Evolutionary conservation across 2,888 invertebrate species (phyloP), one percentile per base, ranked within the genome.

Genomic region (Scelioninae gen. 1): DNA sequence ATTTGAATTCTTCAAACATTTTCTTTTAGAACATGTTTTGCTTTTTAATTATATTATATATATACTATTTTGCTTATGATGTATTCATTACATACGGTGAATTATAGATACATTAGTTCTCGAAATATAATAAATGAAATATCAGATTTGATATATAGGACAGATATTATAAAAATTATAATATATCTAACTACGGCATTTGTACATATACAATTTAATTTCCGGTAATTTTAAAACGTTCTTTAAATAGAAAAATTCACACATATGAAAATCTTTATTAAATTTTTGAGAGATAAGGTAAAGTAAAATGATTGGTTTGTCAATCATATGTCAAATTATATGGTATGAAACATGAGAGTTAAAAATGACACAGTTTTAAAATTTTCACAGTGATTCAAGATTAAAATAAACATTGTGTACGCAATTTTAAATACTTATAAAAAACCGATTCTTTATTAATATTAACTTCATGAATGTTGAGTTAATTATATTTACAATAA

Each of bases 311-410:
- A 71, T 72, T 72, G 56, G 23, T 58, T 58, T 79, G 79, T 72
- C 79, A 72, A 32, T 79, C 79, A 79, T 10, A 6, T 40, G 79
- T 66, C 72, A 34, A n/a, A 79, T 79, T 72, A 72, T n/a, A 29
- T 60, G 47, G 58, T 65, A 66, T 53, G 32, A 65, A 72, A 66
- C 65, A 32, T n/a, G n/a, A 63, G 40, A 69, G 40, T 43, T 63
- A 23, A 23, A 78, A 78, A 65, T 56, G 65, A 38, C 40, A 63
- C 51, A 65, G 23, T 56, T 56, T 40, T 56, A 40, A 45, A 56
- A 78, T 53, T 43, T 43, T 58, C 32, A 13, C 16, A 9, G 45
- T 38, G 1, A 69, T 69, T 23, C 6, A 9, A 23, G 40, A 34
- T 31, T 60, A 71, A 47, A 69, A 69, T 69, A 68, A 55, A 55